These are phyloP conservation scores for Catocala nupta DNA, from an alignment of 2,888 invertebrate species.

Conservation along the genomic window DNA sequence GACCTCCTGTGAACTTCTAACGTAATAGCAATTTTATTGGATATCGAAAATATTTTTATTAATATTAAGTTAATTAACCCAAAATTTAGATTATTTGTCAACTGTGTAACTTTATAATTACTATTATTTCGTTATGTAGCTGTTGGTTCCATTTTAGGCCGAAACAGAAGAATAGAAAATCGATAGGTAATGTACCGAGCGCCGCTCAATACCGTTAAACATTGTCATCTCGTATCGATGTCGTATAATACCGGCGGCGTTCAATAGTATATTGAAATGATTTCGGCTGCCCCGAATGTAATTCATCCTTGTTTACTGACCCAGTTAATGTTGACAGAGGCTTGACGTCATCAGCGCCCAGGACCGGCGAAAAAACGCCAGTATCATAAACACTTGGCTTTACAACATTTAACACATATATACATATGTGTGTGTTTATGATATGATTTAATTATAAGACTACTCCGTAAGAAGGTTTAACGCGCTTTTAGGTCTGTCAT, in stretches of 20 bases:
- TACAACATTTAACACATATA: slow-evolving; percentile 66
- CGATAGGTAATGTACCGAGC: slow-evolving; percentile 23
- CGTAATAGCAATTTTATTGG: no score
- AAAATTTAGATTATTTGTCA: no score
- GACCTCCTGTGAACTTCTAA: no score
- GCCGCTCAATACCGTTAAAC: slow-evolving; percentile 17
- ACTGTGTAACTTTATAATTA: no score
- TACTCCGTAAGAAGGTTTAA: slow-evolving; percentile 55
- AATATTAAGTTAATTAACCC: no score
- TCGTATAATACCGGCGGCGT: slow-evolving; percentile 45
- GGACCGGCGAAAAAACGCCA: slow-evolving; percentile 70
- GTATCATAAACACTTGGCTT: slow-evolving; percentile 64
- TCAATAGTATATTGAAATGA: slow-evolving; percentile 65
- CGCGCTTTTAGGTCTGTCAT: slow-evolving; percentile 41
- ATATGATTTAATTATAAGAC: slow-evolving; percentile 67
- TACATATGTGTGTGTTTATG: slow-evolving; percentile 62
- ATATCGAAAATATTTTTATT: no score
- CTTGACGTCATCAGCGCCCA: slow-evolving; percentile 77
- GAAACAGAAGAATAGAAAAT: slow-evolving; percentile 19
- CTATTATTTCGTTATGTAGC: no score
- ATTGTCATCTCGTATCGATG: slow-evolving; percentile 38
- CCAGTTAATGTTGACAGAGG: slow-evolving; percentile 82
- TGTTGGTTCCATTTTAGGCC: no score
- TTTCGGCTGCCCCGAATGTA: slow-evolving; percentile 73
- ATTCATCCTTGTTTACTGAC: slow-evolving; percentile 81